These are phyloP conservation scores for Diabrotica undecimpunctata DNA, from an alignment of 1,140 invertebrate species.

Conservation along the genomic window DNA sequence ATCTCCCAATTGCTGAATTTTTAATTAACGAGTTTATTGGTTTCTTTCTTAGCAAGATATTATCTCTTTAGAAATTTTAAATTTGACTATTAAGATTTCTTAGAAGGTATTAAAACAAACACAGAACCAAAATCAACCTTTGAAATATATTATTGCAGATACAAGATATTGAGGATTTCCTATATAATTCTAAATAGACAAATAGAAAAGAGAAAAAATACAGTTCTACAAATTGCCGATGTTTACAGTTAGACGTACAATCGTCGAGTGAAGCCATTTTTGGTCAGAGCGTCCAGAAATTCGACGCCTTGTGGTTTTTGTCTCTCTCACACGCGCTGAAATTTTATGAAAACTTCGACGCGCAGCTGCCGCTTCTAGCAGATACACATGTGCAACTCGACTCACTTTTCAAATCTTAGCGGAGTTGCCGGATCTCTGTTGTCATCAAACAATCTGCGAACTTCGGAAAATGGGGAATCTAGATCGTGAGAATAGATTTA, in stretches of 20 bases:
- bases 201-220: background rate
- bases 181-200: background rate
- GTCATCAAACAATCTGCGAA: too few relatives aligned
- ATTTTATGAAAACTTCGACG: slow-evolving; percentile 1
- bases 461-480: background rate
- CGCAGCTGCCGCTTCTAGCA: slow-evolving; percentile 18
- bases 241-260: slow-evolving; percentile 24
- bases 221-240: slow-evolving; percentile 5
- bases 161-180: too few relatives aligned
- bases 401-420: background rate
- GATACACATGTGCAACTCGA: background rate
- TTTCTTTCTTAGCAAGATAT: too few relatives aligned
- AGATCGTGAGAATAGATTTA: background rate
- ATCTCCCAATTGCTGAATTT: too few relatives aligned
- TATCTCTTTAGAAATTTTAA: too few relatives aligned
- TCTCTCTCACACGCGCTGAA: slow-evolving; percentile 35
- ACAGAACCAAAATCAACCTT: too few relatives aligned
- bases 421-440: background rate
- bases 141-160: too few relatives aligned
- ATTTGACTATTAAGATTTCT: too few relatives aligned
- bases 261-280: slow-evolving; percentile 55
- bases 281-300: slow-evolving; percentile 63
- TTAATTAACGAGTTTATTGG: too few relatives aligned
- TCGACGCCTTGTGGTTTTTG: slow-evolving; percentile 54
- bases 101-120: too few relatives aligned